These are phyloP conservation scores for Halcyon smyrnensis DNA, from an alignment of 2,797 vertebrate genomes.

Conservation along the genomic window DNA sequence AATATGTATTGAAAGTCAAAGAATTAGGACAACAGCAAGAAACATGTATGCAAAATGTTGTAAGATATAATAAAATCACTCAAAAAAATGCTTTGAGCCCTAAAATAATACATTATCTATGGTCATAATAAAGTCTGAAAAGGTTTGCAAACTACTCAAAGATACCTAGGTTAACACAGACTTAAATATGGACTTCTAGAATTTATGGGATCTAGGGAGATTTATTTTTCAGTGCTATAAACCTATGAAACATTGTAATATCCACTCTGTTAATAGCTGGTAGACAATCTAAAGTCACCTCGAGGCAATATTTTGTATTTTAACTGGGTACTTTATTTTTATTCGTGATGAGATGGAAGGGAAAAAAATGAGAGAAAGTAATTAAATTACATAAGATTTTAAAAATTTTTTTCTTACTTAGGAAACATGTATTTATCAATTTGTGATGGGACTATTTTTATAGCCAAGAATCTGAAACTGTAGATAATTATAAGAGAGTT, in stretches of 20 bases:
- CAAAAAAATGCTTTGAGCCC: background rate
- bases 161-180: background rate
- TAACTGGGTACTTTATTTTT: background rate
- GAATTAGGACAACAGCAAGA: background rate
- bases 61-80: background rate
- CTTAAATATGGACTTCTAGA: background rate
- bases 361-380: background rate
- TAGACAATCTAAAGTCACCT: background rate
- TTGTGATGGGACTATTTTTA: background rate
- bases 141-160: background rate
- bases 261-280: background rate
- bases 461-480: background rate
- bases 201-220: background rate
- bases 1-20: background rate
- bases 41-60: background rate
- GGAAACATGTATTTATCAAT: background rate
- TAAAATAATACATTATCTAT: background rate
- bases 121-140: background rate
- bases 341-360: background rate
- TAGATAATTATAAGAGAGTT: background rate
- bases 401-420: background rate
- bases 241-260: background rate
- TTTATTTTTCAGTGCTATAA: background rate
- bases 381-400: background rate
- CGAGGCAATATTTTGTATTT: background rate